A percentile compares a stretch with the other conserved stretches of the same genome.
Conservation (phyloP, 1,140 invertebrate genomes). For the Bombus difficillimus region DNA sequence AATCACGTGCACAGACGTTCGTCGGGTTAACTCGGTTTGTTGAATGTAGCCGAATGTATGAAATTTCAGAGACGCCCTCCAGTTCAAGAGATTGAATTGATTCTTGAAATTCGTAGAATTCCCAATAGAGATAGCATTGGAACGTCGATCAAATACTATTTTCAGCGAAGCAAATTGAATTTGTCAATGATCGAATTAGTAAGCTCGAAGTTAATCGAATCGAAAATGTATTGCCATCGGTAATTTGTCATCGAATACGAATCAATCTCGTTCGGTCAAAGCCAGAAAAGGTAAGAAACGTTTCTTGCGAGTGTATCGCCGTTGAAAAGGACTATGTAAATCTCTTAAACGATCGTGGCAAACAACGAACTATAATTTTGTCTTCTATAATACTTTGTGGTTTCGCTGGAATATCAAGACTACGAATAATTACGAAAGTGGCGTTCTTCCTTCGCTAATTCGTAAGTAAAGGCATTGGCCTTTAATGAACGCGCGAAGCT, state of each 20-base stretch:
- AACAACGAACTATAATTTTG: too few relatives aligned
- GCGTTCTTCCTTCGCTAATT: neutral
- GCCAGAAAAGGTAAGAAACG: neutral
- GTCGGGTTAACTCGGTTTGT: neutral
- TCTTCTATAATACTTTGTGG: neutral
- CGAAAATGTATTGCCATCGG: neutral
- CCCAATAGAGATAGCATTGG: neutral
- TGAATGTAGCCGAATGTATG: neutral
- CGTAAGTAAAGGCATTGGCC: neutral
- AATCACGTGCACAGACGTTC: slow-evolving; percentile 1
- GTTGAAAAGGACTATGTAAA: neutral
- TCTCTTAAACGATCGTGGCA: neutral
- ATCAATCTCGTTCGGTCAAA: neutral
- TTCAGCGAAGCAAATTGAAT: neutral
- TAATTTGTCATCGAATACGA: neutral
- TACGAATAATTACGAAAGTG: slow-evolving; percentile 17
- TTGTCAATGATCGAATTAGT: slow-evolving; percentile 16
- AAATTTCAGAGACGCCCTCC: neutral
- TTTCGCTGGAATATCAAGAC: too few relatives aligned
- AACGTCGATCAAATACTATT: neutral
- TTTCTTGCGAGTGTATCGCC: fast-evolving
- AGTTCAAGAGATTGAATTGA: neutral
- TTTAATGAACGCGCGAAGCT: too few relatives aligned
- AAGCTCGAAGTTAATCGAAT: slow-evolving; percentile 18
- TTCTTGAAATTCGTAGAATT: slow-evolving; percentile 6